phyloP scores from a whole-genome alignment of 2,113 vertebrate genomes.

The Hassar affinis region DNA sequence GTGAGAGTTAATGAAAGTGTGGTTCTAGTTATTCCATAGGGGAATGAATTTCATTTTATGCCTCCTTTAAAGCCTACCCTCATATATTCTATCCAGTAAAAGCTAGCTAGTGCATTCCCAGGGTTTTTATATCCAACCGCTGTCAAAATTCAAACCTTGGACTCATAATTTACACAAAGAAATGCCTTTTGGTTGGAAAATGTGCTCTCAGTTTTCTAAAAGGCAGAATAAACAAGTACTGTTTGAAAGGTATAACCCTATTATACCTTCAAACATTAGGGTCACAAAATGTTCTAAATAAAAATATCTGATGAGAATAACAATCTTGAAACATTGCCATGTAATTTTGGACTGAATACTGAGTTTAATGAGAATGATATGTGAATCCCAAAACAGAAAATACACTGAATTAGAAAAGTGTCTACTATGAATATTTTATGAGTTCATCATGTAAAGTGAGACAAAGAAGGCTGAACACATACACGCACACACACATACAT shows the following conservation, averaged over 20 bases:
- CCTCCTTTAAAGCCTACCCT: constrained; percentile 3
- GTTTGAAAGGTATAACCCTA: background rate
- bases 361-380: constrained; percentile 31
- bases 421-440: constrained; percentile 71
- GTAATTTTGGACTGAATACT: background rate
- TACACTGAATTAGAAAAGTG: constrained; percentile 39
- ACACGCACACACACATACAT: constrained; percentile 47
- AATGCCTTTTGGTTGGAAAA: background rate
- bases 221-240: background rate
- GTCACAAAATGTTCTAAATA: background rate
- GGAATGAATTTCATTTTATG: constrained; percentile 39
- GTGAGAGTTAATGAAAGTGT: constrained; percentile 41
- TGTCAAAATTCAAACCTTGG: constrained; percentile 14
- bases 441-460: constrained; percentile 68
- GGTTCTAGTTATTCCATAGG: constrained; percentile 33
- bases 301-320: background rate
- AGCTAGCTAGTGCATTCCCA: background rate
- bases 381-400: constrained; percentile 19
- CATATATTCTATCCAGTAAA: constrained; percentile 27
- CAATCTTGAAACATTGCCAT: background rate
- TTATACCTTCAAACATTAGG: background rate
- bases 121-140: background rate
- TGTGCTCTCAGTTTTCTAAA: background rate
- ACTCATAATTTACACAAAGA: background rate
- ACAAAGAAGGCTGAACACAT: constrained; percentile 25